Evolutionary conservation across 2,888 invertebrate genomes (phyloP).

Genomic region (Antheraea yamamai): DNA sequence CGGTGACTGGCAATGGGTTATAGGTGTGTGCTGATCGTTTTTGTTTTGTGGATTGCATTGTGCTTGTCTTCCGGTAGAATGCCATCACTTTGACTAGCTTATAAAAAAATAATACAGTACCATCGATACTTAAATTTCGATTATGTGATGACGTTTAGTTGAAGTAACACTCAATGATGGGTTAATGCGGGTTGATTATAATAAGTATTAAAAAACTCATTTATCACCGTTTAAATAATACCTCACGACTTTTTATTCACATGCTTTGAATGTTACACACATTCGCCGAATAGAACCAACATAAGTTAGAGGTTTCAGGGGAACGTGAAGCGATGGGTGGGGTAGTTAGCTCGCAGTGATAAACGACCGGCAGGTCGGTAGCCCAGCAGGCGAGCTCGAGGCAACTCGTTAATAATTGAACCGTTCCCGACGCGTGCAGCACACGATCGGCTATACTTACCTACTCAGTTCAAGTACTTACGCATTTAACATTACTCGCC

Average conservation of each 20-base stretch:
- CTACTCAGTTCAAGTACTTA: background rate
- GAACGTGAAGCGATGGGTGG: background rate
- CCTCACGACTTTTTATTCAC: background rate
- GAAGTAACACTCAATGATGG: background rate
- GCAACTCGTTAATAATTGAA: background rate
- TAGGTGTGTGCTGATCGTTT: too few species aligned
- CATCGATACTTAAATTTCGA: background rate
- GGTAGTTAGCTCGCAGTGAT: background rate
- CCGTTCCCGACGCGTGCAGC: background rate
- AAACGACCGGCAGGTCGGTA: background rate
- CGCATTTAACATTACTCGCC: background rate
- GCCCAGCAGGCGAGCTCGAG: background rate
- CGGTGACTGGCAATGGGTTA: too few species aligned
- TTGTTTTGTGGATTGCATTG: too few species aligned
- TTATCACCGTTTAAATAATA: background rate
- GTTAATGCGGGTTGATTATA: background rate
- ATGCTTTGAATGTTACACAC: background rate
- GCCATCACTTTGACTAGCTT: too few species aligned
- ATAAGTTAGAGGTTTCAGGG: background rate
- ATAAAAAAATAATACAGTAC: too few species aligned
- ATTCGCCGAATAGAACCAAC: background rate
- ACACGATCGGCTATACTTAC: background rate
- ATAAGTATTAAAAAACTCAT: background rate
- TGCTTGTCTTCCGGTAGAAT: too few species aligned
- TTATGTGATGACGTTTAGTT: background rate